Conservation (phyloP, 2,888 invertebrate species). For the Drosophila macrospina region DNA sequence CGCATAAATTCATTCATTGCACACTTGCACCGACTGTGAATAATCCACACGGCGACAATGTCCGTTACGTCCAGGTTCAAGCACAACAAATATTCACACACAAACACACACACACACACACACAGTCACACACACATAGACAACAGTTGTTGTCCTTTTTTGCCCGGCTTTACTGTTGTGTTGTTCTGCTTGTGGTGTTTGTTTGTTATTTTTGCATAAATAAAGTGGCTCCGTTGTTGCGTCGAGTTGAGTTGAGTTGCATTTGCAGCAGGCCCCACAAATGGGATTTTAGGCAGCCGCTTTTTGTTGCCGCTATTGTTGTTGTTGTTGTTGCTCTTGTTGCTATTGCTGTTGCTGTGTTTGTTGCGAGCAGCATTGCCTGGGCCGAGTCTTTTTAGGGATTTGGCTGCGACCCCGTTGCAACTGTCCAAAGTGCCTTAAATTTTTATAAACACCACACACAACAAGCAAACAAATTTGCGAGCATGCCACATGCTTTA, state of each 20-base stretch:
- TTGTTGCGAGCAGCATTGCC: not conserved
- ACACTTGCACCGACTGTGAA: conserved; percentile 79
- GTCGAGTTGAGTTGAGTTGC: conserved; percentile 14
- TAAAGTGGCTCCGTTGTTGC: conserved; percentile 57
- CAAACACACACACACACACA: conserved; percentile 18
- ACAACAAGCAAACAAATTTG: conserved; percentile 73
- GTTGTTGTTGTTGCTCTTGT: conserved; percentile 5
- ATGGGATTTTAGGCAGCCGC: conserved; percentile 73
- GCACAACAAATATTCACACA: conserved; percentile 24
- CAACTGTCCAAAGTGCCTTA: conserved; percentile 74
- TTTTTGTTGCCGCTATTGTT: conserved; percentile 30
- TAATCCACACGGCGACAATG: conserved; percentile 80
- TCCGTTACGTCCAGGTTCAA: conserved; percentile 54
- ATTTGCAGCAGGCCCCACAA: conserved; percentile 54
- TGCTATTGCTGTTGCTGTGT: not conserved
- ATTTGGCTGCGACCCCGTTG: conserved; percentile 51
- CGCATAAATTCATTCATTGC: conserved; percentile 81
- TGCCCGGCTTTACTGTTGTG: conserved; percentile 57
- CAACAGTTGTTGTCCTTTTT: conserved; percentile 12
- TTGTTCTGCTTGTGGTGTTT: conserved; percentile 44
- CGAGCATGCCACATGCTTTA: conserved; percentile 57
- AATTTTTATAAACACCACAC: conserved; percentile 80
- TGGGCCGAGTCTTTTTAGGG: conserved; percentile 57
- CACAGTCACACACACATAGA: conserved; percentile 14
- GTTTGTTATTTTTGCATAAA: conserved; percentile 80